These are phyloP conservation scores for Amblyteles armatorius DNA, from an alignment of 2,888 invertebrate genomes.

Conservation along the genomic window DNA sequence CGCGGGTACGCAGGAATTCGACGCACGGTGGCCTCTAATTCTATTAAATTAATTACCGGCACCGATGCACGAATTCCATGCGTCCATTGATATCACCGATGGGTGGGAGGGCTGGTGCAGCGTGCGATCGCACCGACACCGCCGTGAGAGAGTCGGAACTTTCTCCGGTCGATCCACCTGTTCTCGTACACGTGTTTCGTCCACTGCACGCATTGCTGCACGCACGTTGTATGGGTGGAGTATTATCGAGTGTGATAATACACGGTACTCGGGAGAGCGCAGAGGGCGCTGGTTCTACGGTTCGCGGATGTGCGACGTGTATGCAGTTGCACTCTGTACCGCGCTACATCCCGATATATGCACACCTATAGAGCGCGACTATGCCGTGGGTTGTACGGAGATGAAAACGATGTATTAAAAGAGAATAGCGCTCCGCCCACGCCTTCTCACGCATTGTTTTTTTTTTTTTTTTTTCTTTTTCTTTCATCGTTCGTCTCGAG, in stretches of 20 bases:
- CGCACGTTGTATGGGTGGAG: conserved; percentile 5
- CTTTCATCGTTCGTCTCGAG: conserved; percentile 53
- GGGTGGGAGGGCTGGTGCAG: conserved; percentile 5
- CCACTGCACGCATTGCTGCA: neutral
- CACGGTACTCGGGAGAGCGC: conserved; percentile 4
- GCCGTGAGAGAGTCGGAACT: conserved; percentile 62
- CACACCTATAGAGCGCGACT: neutral
- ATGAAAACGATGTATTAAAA: conserved; percentile 24
- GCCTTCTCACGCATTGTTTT: conserved; percentile 43
- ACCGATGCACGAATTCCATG: conserved; percentile 60
- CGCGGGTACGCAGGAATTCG: neutral
- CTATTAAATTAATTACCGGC: conserved; percentile 61
- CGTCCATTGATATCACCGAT: conserved; percentile 51
- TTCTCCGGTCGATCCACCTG: conserved; percentile 61
- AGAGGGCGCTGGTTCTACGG: neutral
- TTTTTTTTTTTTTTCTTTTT: conserved; percentile 47
- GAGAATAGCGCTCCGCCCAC: conserved; percentile 14
- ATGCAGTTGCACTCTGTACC: neutral
- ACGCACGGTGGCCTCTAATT: conserved; percentile 50
- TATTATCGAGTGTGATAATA: conserved; percentile 48
- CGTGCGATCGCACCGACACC: conserved; percentile 16
- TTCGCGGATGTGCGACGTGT: neutral
- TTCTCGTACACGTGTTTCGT: neutral
- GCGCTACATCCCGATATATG: neutral
- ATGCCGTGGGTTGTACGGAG: neutral